Conservation (phyloP, 2,888 invertebrate genomes). For the Melanargia galathea region DNA sequence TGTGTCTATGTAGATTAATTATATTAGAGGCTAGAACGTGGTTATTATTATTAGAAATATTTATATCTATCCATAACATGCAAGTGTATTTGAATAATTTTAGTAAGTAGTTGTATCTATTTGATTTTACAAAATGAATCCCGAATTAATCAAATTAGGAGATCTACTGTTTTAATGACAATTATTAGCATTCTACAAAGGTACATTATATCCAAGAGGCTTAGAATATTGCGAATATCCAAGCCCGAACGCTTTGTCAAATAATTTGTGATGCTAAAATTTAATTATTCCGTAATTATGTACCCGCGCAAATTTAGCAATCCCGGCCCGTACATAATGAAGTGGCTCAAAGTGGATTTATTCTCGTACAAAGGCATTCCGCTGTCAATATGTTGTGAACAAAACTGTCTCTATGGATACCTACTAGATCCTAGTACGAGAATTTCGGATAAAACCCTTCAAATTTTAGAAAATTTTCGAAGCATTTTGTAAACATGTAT, state of each 20-base stretch:
- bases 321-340: conserved; percentile 58
- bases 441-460: neutral
- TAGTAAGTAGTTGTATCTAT: no score
- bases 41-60: neutral
- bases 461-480: neutral
- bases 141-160: neutral
- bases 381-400: conserved; percentile 65
- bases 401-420: conserved; percentile 44
- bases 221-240: conserved; percentile 8
- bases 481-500: neutral
- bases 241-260: conserved; percentile 21
- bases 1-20: neutral
- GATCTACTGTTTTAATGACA: neutral
- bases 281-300: conserved; percentile 48
- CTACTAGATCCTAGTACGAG: neutral
- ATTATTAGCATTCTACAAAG: neutral
- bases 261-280: conserved; percentile 38
- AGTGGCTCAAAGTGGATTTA: conserved; percentile 60
- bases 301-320: conserved; percentile 49
- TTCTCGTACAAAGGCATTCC: conserved; percentile 64
- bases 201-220: neutral
- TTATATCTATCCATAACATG: neutral
- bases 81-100: no score
- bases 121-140: no score
- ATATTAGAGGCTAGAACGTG: neutral